These are phyloP conservation scores for Rhinatrema bivittatum DNA, from an alignment of 2,797 vertebrate genomes.

Conservation along the genomic window DNA sequence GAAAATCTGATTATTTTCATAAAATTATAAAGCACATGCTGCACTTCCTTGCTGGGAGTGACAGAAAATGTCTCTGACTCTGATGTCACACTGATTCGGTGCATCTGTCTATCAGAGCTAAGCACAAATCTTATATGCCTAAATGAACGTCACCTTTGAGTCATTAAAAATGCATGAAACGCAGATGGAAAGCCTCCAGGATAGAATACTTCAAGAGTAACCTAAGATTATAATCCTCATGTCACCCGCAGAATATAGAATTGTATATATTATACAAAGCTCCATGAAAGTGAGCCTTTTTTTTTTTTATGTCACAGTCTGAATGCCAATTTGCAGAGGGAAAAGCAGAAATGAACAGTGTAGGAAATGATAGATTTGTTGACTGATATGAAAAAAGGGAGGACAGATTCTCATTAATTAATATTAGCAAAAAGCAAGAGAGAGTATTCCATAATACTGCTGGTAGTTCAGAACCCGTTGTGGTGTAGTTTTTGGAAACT, in stretches of 20 bases:
- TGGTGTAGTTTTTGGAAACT: too few relatives aligned
- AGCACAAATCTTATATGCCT: too few relatives aligned
- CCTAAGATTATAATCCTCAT: slow-evolving; percentile 15
- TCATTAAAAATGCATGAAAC: slow-evolving; percentile 25
- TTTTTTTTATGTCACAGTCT: background rate
- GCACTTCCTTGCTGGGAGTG: too few relatives aligned
- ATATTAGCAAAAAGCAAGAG: slow-evolving; percentile 1
- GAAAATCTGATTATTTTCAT: too few relatives aligned
- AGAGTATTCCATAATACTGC: too few relatives aligned
- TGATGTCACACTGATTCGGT: too few relatives aligned
- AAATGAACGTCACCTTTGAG: slow-evolving; percentile 18
- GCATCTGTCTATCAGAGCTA: too few relatives aligned
- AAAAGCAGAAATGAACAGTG: background rate
- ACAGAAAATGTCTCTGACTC: too few relatives aligned
- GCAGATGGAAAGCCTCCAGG: slow-evolving; percentile 25
- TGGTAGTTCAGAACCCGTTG: too few relatives aligned
- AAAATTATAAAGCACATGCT: too few relatives aligned
- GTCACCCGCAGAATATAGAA: slow-evolving; percentile 8
- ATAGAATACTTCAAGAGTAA: slow-evolving; percentile 8
- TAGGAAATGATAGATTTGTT: slow-evolving; percentile 13
- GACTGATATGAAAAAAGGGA: background rate
- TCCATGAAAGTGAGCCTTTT: slow-evolving; percentile 4
- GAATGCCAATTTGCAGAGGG: slow-evolving; percentile 7
- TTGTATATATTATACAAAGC: background rate
- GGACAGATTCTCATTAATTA: slow-evolving; percentile 4